Conservation (phyloP, 2,113 vertebrate genomes). For the Kryptolebias marmoratus region DNA sequence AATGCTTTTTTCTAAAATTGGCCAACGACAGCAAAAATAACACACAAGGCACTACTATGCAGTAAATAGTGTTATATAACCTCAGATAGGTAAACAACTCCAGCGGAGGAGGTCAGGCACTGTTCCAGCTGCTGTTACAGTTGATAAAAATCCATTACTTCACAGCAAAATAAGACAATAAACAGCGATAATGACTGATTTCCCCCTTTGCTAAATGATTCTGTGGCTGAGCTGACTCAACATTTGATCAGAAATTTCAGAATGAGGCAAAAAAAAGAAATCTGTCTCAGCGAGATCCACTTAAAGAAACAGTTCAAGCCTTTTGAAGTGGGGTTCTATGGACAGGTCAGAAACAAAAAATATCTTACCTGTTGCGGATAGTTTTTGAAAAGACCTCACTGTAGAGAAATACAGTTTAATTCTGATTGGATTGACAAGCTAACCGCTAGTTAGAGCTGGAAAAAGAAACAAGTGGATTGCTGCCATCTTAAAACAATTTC, state of each 20-base stretch:
- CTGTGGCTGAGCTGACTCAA: slow-evolving; percentile 12
- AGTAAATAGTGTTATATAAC: slow-evolving; percentile 29
- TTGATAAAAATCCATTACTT: slow-evolving; percentile 7
- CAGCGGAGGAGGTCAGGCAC: slow-evolving; percentile 5
- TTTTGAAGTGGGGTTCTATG: no score
- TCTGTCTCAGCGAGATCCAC: background rate
- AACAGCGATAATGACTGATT: background rate
- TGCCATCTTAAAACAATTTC: no score
- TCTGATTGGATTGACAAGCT: no score
- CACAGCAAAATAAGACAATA: slow-evolving; percentile 3
- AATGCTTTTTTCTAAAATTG: background rate
- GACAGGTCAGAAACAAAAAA: no score
- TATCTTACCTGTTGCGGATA: no score
- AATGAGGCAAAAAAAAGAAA: background rate
- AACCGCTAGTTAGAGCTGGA: no score
- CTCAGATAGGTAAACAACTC: slow-evolving; percentile 1
- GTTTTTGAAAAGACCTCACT: no score
- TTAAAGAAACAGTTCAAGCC: no score
- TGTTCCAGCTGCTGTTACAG: slow-evolving; percentile 10
- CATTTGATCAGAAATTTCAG: background rate
- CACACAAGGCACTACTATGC: slow-evolving; percentile 6
- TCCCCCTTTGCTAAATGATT: background rate
- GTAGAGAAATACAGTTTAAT: no score
- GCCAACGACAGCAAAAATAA: background rate
- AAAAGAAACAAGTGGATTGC: no score